Percentiles rank a stretch among this genome's conserved stretches.
These are phyloP conservation scores for Drosophila insularis DNA, from an alignment of 1,140 invertebrate genomes.

Conservation along the genomic window DNA sequence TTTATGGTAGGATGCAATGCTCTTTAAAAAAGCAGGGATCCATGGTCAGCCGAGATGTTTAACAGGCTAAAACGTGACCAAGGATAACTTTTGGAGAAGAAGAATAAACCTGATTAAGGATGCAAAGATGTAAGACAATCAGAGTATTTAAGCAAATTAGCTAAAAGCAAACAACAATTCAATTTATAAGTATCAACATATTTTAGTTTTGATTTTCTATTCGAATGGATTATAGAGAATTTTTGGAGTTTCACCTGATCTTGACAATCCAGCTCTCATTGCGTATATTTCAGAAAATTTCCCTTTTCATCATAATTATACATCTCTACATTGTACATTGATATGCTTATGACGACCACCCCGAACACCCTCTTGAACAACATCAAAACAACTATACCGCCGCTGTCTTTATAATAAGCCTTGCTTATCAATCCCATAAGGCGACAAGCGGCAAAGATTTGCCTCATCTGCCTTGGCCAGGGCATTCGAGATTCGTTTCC, in stretches of 20 bases:
- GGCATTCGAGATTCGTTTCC: slow-evolving; percentile 68
- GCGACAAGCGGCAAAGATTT: slow-evolving; percentile 13
- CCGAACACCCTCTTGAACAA: slow-evolving; percentile 41
- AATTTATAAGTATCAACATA: too few species aligned
- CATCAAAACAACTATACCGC: slow-evolving; percentile 50
- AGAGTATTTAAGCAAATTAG: background rate
- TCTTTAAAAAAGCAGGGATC: background rate
- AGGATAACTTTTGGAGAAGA: background rate
- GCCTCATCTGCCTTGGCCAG: slow-evolving; percentile 46
- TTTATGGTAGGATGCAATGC: background rate
- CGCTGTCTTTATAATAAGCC: slow-evolving; percentile 69
- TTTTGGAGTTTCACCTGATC: background rate
- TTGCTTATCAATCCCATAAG: slow-evolving; percentile 45
- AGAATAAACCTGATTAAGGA: background rate
- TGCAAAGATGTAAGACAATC: background rate
- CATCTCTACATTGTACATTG: slow-evolving; percentile 7
- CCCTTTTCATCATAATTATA: background rate
- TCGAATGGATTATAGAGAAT: background rate
- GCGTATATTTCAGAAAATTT: background rate
- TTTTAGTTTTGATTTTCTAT: too few species aligned
- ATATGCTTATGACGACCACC: slow-evolving; percentile 43
- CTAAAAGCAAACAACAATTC: too few species aligned
- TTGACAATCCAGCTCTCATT: background rate
- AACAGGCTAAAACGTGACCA: slow-evolving; percentile 5
- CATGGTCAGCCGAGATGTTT: background rate